Conservation (phyloP, 2,797 vertebrate species). For the Rhincodon typus region DNA sequence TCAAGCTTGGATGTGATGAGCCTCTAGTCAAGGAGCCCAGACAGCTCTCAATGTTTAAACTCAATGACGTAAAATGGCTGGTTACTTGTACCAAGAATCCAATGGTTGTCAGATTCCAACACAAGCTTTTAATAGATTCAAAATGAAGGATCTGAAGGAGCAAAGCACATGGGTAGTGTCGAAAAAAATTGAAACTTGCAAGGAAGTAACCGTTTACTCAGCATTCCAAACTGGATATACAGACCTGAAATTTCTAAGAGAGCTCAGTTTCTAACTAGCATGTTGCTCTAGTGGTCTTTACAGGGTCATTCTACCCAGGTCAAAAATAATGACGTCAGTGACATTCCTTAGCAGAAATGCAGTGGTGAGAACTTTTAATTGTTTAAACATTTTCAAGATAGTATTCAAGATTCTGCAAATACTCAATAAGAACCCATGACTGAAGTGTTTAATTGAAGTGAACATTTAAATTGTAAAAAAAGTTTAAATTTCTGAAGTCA, state of each 20-base stretch:
- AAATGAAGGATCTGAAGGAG: not conserved
- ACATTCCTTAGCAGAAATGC: not conserved
- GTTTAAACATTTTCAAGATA: not conserved
- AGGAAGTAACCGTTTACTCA: not conserved
- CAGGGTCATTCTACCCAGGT: not conserved
- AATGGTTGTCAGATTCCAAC: not conserved
- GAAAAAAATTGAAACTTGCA: not conserved
- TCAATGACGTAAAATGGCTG: not conserved
- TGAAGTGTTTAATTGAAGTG: not conserved
- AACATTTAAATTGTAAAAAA: not conserved
- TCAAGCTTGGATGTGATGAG: not conserved
- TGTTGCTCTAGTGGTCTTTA: not conserved
- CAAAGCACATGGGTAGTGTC: not conserved
- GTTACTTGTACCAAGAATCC: not conserved
- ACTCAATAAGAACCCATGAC: not conserved
- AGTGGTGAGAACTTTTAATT: not conserved
- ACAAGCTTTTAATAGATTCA: not conserved
- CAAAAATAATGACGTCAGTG: not conserved
- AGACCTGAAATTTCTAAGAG: not conserved
- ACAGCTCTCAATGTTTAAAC: not conserved
- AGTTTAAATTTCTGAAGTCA: not conserved
- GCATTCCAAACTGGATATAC: not conserved
- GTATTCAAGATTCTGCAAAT: not conserved
- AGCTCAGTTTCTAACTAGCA: not conserved
- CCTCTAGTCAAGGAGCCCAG: not conserved